Evolutionary conservation across 2,797 vertebrate species (phyloP), one percentile per base, ranked within the genome.

Genomic region (Pipistrellus kuhlii): DNA sequence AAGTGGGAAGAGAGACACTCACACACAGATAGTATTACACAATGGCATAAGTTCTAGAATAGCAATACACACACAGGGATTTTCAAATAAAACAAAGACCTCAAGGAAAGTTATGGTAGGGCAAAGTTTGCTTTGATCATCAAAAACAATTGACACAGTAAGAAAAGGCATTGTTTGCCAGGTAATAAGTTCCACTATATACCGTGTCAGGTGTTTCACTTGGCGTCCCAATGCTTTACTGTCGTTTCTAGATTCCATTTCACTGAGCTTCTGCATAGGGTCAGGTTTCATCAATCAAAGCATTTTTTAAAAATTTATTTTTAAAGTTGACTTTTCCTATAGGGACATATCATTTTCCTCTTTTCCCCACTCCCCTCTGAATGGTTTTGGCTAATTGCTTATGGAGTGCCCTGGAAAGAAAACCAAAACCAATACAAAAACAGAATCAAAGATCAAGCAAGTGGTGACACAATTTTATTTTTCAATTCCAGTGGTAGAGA

Each of bases 271-370:
- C 30, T 64, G n/a, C 51, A 27, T 53, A 73, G 9, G 5, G 41
- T 81, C 71, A n/a, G 18, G 3, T 86, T 95, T 59, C 25, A 86
- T 53, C 85, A 69, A 66, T 44, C 83, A 55, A 83, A 18, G 44
- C 0, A 25, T 35, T 48, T 35, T 35, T 46, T 59, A 38, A 53
- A 64, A 88, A 51, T 27, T 71, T 38, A 51, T 35, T 66, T 51
- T 71, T 62, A 57, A 64, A 83, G 20, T 89, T 90, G 35, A 35
- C 21, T 62, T 95, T 85, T 81, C 90, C 71, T 91, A 15, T 11
- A n/a, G 57, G 23, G 48, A 85, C 21, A 76, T 84, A 41, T 30
- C 4, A 18, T 44, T 1, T 25, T 81, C 38, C 14, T 5, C 38
- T 75, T 38, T 85, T 57, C 82, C 15, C 53, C 8, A 55, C 53